Evolutionary conservation across 2,797 vertebrate genomes (phyloP), one percentile per base, ranked within the genome.

Genomic region (Paratrypauchen microcephalus): DNA sequence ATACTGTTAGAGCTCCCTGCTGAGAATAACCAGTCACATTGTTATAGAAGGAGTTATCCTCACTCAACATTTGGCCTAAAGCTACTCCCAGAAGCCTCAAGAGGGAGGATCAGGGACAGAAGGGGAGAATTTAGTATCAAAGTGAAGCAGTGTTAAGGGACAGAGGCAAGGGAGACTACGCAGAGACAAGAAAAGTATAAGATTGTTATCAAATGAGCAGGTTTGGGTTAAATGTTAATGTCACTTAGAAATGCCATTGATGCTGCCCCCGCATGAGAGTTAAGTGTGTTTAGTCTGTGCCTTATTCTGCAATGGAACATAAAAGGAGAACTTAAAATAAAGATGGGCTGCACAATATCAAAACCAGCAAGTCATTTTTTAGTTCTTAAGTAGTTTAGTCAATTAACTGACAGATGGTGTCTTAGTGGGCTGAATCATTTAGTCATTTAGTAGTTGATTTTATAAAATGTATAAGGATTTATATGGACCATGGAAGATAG

Each of bases 1-100:
- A 94, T 81, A 85, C 85, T 90, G 93, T 94, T 94, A 90, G 91
- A 88, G 89, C 91, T 87, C 89, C 92, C 94, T 95, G 94, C 94
- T 95, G 93, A 91, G 91, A 92, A 95, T 91, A 94, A 94, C 91
- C 93, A 94, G 85, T 92, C 91, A 95, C 91, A 95, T 85, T 76
- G 90, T 95, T 94, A 94, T 78, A 91, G 88, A 81, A 87, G 83
- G 88, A 86, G 89, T 74, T 62, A 76, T 72, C 70, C 83, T 77
- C 58, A 67, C 75, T 74, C 79, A 77, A 69, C 69, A 75, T 86
- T 66, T 84, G 89, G 80, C 71, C 76, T 67, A 76, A 77, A 70
- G 80, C 84, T 89, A 89, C 75, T 81, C 74, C 81, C 85, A 89
- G 84, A 69, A 72, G 81, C 84, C 79, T 80, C 86, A 56, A 55